These are phyloP conservation scores for human DNA, from an alignment of 2,113 vertebrate genomes.

Conservation along the genomic window DNA sequence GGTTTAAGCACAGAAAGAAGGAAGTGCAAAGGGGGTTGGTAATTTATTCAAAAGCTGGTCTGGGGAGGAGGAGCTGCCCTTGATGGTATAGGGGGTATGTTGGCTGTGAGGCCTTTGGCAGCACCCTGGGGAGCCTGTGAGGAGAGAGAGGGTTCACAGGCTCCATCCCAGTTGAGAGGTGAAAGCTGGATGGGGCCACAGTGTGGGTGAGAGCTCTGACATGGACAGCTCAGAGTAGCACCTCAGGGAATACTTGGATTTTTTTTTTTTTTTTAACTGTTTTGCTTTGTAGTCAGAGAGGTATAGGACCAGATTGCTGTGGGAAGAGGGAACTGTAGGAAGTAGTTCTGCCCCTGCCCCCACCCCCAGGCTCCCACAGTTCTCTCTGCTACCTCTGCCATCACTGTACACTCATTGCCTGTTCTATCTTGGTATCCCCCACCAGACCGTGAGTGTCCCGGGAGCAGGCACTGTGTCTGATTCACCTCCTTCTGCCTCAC, in stretches of 20 bases:
- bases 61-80: not conserved
- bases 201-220: not conserved
- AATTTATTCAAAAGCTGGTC: not conserved
- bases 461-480: constrained; percentile 52
- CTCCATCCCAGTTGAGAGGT: not conserved
- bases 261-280: not conserved
- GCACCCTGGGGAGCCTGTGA: not conserved
- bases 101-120: not conserved
- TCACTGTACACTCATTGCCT: constrained; percentile 61
- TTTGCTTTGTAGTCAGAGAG: constrained; percentile 23
- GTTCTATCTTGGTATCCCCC: constrained; percentile 3
- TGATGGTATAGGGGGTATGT: not conserved
- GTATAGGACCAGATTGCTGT: not conserved
- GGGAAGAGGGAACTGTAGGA: not conserved
- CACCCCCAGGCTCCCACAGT: not conserved
- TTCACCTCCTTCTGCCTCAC: constrained; percentile 68
- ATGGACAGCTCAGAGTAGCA: not conserved
- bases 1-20: not conserved
- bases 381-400: not conserved
- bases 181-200: not conserved
- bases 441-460: not conserved
- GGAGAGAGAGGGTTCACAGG: not conserved
- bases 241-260: not conserved
- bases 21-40: not conserved
- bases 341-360: not conserved